Evolutionary conservation across 2,113 vertebrate species (phyloP).

Genomic region (Chitala chitala): DNA sequence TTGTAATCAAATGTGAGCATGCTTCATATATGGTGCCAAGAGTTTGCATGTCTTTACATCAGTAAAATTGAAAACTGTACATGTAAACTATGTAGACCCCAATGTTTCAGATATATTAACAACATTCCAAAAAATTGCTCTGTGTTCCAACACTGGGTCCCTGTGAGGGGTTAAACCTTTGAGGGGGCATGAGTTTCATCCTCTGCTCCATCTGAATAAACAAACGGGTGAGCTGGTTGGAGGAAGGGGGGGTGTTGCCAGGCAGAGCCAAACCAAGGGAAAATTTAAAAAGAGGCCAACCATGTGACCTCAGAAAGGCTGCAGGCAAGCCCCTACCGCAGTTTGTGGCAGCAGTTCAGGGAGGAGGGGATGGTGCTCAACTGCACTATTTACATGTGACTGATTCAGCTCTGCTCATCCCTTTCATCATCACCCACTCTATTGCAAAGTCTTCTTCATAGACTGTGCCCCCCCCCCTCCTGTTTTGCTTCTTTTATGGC

Average conservation of each 20-base stretch:
- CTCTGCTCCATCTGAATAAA: conserved; percentile 69
- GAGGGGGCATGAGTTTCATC: conserved; percentile 64
- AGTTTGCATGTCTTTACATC: no score
- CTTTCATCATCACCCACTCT: conserved; percentile 51
- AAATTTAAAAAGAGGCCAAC: conserved; percentile 39
- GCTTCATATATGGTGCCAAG: no score
- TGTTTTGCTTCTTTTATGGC: conserved; percentile 4
- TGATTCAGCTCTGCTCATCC: conserved; percentile 45
- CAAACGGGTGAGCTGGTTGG: conserved; percentile 63
- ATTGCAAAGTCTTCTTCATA: conserved; percentile 30
- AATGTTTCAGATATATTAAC: neutral
- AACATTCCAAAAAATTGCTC: neutral
- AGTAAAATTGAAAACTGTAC: no score
- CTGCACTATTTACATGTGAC: conserved; percentile 52
- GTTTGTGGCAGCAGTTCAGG: conserved; percentile 63
- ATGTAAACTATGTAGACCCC: neutral
- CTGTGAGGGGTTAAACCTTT: conserved; percentile 59
- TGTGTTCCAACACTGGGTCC: conserved; percentile 21
- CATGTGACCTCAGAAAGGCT: conserved; percentile 59
- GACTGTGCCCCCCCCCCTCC: conserved; percentile 17
- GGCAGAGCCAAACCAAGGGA: conserved; percentile 56
- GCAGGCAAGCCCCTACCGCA: conserved; percentile 39
- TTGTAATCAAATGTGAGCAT: no score
- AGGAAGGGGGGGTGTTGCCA: conserved; percentile 35
- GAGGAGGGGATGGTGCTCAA: conserved; percentile 55